Evolutionary conservation across 1,140 invertebrate species (phyloP).

Genomic region (Monomorium pharaonis): DNA sequence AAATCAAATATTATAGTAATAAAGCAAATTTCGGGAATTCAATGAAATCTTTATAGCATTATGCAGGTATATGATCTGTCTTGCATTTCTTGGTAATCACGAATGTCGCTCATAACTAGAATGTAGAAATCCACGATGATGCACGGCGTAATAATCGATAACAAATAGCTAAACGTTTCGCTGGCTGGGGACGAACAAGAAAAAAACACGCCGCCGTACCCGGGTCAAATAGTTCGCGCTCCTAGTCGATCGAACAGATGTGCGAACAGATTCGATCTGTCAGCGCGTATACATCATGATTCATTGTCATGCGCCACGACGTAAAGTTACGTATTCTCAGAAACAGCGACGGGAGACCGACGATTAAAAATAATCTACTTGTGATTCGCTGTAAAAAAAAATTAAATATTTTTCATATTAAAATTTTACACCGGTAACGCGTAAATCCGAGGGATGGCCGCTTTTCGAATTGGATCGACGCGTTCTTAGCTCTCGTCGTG

Average conservation of each 20-base stretch:
- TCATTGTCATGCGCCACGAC: constrained; percentile 45
- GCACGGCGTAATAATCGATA: constrained; percentile 70
- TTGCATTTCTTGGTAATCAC: background rate
- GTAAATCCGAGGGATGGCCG: constrained; percentile 21
- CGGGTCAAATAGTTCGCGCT: constrained; percentile 22
- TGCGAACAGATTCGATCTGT: constrained; percentile 34
- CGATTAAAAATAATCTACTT: background rate
- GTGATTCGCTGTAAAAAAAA: background rate
- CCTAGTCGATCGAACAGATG: constrained; percentile 39
- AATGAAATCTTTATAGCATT: background rate
- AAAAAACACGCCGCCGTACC: constrained; percentile 29
- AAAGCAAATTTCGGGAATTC: background rate
- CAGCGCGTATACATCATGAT: constrained; percentile 53
- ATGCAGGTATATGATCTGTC: constrained; percentile 30
- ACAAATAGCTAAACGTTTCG: constrained; percentile 63
- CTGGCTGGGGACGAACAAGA: constrained; percentile 3
- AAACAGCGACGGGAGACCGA: background rate
- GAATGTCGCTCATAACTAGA: constrained; percentile 9
- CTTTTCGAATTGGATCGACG: constrained; percentile 51
- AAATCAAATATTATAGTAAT: background rate
- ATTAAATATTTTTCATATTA: background rate
- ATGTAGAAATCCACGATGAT: constrained; percentile 52
- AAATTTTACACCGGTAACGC: background rate
- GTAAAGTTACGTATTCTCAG: background rate
- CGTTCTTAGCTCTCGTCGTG: constrained; percentile 7